Conservation (phyloP, 2,888 invertebrate genomes). For the Stictocephala bisonia region DNA sequence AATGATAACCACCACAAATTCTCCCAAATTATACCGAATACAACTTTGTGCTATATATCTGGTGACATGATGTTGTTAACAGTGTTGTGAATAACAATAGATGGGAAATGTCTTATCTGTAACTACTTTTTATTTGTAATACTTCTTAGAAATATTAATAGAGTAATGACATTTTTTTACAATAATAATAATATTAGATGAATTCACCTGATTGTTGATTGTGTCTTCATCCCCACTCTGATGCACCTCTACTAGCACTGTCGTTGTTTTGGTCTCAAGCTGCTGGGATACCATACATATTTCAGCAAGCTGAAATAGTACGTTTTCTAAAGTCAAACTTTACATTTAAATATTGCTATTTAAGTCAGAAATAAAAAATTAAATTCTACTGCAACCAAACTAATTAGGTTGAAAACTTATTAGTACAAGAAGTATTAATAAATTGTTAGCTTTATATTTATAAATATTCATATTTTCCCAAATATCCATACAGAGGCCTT, state of each 20-base stretch:
- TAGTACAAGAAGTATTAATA: too few relatives aligned
- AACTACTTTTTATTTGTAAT: too few relatives aligned
- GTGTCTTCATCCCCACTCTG: constrained; percentile 66
- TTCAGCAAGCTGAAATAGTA: constrained; percentile 62
- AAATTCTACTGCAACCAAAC: not conserved
- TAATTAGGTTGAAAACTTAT: not conserved
- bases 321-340: not conserved
- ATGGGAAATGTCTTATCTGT: too few relatives aligned
- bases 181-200: not conserved
- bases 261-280: constrained; percentile 71
- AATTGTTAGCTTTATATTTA: not conserved
- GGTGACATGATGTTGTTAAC: too few relatives aligned
- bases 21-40: too few relatives aligned
- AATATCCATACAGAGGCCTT: too few relatives aligned
- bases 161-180: not conserved
- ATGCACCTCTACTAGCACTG: constrained; percentile 82
- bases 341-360: too few relatives aligned
- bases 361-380: not conserved
- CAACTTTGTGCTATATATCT: too few relatives aligned
- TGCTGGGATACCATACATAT: constrained; percentile 66
- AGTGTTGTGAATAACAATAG: too few relatives aligned
- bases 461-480: too few relatives aligned
- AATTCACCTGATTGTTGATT: constrained; percentile 61
- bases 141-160: too few relatives aligned
- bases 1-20: too few relatives aligned